These are phyloP conservation scores for Drosophila picticornis DNA, from an alignment of 2,888 invertebrate species.

Conservation along the genomic window DNA sequence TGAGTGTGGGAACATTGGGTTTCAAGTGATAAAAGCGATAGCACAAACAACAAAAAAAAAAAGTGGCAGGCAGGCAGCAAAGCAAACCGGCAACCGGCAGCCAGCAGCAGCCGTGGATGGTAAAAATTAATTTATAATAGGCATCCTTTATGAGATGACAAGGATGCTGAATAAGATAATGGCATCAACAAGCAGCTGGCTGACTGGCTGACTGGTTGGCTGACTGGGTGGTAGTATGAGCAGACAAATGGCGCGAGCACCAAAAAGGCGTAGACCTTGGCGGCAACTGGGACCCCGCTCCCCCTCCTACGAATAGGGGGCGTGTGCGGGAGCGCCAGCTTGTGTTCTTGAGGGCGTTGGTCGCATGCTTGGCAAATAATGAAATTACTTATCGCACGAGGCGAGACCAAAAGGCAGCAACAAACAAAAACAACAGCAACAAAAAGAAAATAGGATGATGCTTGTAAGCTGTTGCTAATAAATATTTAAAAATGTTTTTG, in stretches of 20 bases:
- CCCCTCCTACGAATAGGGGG: background rate
- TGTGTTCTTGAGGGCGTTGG: conserved; percentile 43
- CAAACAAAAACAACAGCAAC: conserved; percentile 17
- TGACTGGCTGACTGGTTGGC: conserved; percentile 4
- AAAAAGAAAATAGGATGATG: conserved; percentile 59
- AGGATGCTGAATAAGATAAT: conserved; percentile 81
- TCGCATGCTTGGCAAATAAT: conserved; percentile 76
- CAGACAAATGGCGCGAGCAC: conserved; percentile 64
- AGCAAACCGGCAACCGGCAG: conserved; percentile 20
- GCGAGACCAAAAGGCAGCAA: conserved; percentile 50
- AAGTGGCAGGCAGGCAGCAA: conserved; percentile 14
- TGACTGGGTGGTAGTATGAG: conserved; percentile 33
- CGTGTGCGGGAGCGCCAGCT: background rate
- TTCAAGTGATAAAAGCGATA: conserved; percentile 64
- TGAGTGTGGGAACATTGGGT: conserved; percentile 46
- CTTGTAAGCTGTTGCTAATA: conserved; percentile 78
- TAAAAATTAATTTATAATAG: conserved; percentile 81
- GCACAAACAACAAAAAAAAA: conserved; percentile 27
- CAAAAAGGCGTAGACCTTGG: conserved; percentile 60
- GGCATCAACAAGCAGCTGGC: conserved; percentile 75
- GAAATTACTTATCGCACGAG: conserved; percentile 76
- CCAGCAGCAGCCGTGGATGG: conserved; percentile 54
- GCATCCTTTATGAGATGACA: conserved; percentile 81
- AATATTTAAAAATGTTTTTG: conserved; percentile 79
- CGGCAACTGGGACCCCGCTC: background rate